Base-by-base conservation (phyloP, 2,113 vertebrate species). In the Neopipo cinnamomea region DNA sequence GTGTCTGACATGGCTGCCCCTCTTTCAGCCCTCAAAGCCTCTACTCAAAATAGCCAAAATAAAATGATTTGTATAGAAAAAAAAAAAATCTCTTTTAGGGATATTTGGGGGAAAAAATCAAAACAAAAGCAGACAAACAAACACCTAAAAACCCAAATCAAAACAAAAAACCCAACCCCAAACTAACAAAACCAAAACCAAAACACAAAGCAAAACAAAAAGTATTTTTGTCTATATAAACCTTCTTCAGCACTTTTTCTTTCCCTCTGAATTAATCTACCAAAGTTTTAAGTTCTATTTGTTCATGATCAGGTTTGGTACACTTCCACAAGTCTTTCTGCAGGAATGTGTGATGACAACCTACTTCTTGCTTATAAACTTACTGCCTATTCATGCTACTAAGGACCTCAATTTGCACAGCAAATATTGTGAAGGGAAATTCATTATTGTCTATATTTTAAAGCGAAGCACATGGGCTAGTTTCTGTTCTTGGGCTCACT, bases 1-100 rank as follows among this genome's bases (percentile, higher is more conserved):
- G 0, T 33, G 5, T 79, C 27, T 83, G 52, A n/a, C 2, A 3
- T 19, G 62, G 24, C 1, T 16, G 5, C 8, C 8, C 74, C 17
- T 61, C 19, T 70, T 74, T 78, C 30, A 88, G 6, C 6, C 28
- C 11, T 74, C 37, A 78, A 66, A 68, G 5, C 4, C 4, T 53
- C 11, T 55, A 30, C 66, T 73, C 7, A 50, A 75, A 70, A 50
- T 11, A 85, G 3, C 0, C 9, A 71, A 75, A 85, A 75, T 13
- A 6, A 1, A 46, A 55, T 46, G 35, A 44, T 14, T 4, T 28
- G 2, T 42, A 39, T 18, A 39, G 33, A 46, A 50, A 76, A 55
- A 46, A 50, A 76, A 50, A 72, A 74, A 88, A 16, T 8, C 3
- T 71, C 58, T 55, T 1, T 68, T 56, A 70, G 7, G 5, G 68